A percentile compares a stretch with the other conserved stretches of the same genome.
Evolutionary conservation across 2,888 invertebrate species (phyloP).

Genomic region (Caenorhabditis angaria): DNA sequence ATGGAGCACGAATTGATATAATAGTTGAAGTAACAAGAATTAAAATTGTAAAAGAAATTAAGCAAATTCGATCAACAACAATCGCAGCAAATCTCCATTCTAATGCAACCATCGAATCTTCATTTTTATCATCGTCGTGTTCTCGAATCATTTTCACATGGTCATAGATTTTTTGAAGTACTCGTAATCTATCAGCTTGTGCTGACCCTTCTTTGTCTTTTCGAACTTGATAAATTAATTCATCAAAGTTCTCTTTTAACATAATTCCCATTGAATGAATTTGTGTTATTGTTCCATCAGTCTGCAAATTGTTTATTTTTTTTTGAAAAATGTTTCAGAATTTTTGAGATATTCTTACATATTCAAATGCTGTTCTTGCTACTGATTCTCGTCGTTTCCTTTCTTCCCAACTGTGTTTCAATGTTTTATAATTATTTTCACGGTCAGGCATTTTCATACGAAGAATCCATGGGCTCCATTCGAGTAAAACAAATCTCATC

Average conservation of each 20-base stretch:
- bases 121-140: constrained; percentile 62
- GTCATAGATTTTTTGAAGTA: constrained; percentile 62
- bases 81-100: constrained; percentile 68
- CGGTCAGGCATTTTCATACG: constrained; percentile 61
- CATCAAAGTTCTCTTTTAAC: constrained; percentile 60
- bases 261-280: constrained; percentile 49
- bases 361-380: constrained; percentile 57
- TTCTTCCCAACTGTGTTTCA: constrained; percentile 50
- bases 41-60: constrained; percentile 60
- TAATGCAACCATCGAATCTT: constrained; percentile 56
- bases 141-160: constrained; percentile 68
- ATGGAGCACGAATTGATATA: constrained; percentile 62
- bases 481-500: constrained; percentile 64
- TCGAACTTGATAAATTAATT: constrained; percentile 52
- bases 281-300: constrained; percentile 53
- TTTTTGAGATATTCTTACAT: constrained; percentile 34
- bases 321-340: constrained; percentile 6
- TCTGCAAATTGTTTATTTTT: constrained; percentile 37
- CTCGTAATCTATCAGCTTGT: constrained; percentile 43
- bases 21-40: constrained; percentile 50
- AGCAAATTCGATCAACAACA: constrained; percentile 63
- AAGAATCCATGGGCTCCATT: constrained; percentile 64
- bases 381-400: constrained; percentile 51
- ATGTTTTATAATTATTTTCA: constrained; percentile 47
- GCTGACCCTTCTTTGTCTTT: constrained; percentile 32